Base-by-base conservation (phyloP, 1,140 invertebrate species). In the Drosophila saltans region DNA sequence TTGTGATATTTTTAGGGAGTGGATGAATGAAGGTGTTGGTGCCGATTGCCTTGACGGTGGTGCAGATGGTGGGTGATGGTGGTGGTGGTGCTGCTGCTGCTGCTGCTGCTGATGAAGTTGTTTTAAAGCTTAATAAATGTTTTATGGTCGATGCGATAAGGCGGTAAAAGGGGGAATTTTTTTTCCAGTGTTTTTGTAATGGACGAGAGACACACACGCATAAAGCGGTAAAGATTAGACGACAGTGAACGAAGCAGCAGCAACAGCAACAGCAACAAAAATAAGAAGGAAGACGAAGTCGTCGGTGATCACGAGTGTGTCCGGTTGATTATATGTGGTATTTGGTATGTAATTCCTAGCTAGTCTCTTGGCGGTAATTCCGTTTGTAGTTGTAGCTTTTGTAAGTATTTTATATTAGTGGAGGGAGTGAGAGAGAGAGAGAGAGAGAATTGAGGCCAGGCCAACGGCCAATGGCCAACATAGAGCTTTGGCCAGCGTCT, bases 101-200 rank as follows among this genome's bases (percentile, higher is more conserved):
- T 16, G 36, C 59, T 28, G n/a, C 43, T 59, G 70, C 55, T 62
- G 74, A 55, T 75, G 56, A 62, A 78, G 67, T 58, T 72, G 67
- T 72, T 78, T 78, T 62, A 78, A 28, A 72, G 75, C 74, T 77
- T 77, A 45, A 77, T 77, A 77, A 78, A 78, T 78, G 68, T 66
- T 78, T 78, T 78, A 78, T 76, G 55, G 56, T 63, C 63, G 39
- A 52, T 21, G 48, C 59, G 75, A 78, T 78, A 78, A 78, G 75
- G 78, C 26, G 66, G 58, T 61, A 68, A 63, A 63, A 65, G 73
- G 69, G 68, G 75, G 75, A 64, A 65, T 45, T 36, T 45, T 69
- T 45, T 64, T 43, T 70, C 58, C 28, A 62, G 55, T 21, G 41
- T 56, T 69, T 70, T 76, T 61, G 57, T 45, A 52, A 52, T 26